phyloP scores from a whole-genome alignment of 2,113 vertebrate genomes.

The Archilochus colubris region DNA sequence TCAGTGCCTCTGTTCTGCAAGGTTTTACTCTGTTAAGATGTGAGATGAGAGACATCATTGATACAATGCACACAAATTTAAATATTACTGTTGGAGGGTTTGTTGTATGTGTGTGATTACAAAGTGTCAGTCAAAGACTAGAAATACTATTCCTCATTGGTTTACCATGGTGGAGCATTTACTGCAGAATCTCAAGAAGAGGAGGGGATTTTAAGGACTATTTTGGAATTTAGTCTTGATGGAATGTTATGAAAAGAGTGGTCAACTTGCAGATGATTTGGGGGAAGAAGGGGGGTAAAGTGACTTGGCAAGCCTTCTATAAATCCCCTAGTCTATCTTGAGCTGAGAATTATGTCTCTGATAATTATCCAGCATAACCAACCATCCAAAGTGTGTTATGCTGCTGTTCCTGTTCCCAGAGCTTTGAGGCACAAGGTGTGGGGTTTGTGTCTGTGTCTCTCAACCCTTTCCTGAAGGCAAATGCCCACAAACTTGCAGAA shows the following conservation, averaged over 20 bases:
- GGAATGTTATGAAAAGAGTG: background rate
- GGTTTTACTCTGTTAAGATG: background rate
- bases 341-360: background rate
- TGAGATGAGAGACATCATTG: background rate
- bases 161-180: background rate
- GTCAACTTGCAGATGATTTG: background rate
- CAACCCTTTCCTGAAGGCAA: background rate
- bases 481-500: background rate
- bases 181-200: background rate
- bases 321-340: background rate
- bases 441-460: background rate
- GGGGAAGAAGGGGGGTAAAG: background rate
- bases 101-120: background rate
- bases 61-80: background rate
- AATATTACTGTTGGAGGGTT: background rate
- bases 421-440: fast-evolving
- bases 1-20: background rate
- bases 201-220: background rate
- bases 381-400: fast-evolving
- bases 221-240: background rate
- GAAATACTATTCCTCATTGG: background rate
- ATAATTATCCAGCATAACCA: fast-evolving
- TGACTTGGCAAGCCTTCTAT: background rate
- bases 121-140: background rate
- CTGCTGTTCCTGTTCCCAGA: background rate